Evolutionary conservation across 2,888 invertebrate species (phyloP).

Genomic region (Chymomyza amoena): DNA sequence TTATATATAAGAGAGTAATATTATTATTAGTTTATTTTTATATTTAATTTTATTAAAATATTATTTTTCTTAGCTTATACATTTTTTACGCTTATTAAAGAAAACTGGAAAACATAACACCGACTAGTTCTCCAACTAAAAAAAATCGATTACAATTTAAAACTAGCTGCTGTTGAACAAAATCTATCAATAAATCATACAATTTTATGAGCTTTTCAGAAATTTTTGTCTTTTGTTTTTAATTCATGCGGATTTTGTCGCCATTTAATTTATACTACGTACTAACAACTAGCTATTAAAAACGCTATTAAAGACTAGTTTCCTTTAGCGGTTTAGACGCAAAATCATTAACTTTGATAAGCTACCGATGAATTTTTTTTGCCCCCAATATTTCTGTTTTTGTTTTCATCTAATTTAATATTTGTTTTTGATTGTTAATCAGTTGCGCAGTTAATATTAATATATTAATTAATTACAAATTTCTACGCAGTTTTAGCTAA

Average conservation of each 20-base stretch:
- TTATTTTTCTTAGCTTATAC: too few species aligned
- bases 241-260: background rate
- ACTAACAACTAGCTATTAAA: background rate
- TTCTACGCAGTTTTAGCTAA: background rate
- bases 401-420: conserved; percentile 3
- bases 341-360: background rate
- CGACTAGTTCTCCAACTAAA: too few species aligned
- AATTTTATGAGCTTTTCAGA: background rate
- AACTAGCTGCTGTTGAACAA: too few species aligned
- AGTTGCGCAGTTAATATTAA: conserved; percentile 13
- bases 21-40: too few species aligned
- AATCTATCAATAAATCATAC: background rate
- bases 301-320: background rate
- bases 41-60: too few species aligned
- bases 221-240: background rate
- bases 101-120: too few species aligned
- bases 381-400: background rate
- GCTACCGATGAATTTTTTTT: background rate
- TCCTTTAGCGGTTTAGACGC: background rate
- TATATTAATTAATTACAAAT: background rate
- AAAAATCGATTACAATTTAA: too few species aligned
- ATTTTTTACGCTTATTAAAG: too few species aligned
- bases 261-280: background rate
- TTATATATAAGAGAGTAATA: too few species aligned
- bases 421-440: conserved; percentile 17